Percentiles rank a stretch among this genome's conserved stretches.
Evolutionary conservation across 2,888 invertebrate genomes (phyloP).

Genomic region (Cepaea hortensis): DNA sequence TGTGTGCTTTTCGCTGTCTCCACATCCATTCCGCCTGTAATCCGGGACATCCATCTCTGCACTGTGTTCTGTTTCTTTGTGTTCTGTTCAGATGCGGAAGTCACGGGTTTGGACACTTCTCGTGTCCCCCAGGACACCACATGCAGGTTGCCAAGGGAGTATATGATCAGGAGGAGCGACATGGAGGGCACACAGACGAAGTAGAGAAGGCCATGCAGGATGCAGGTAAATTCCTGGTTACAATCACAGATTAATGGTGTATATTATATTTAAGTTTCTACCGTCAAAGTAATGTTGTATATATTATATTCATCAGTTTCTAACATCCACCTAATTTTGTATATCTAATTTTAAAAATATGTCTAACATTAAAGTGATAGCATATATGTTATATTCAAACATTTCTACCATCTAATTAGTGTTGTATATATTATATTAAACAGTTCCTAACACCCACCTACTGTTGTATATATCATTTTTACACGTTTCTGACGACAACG

Average conservation of each 20-base stretch:
- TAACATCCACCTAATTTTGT: too few species aligned
- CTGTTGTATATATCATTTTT: too few species aligned
- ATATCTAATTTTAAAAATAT: too few species aligned
- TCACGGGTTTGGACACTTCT: constrained; percentile 79
- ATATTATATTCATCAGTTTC: neutral
- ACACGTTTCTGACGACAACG: too few species aligned
- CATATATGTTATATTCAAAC: too few species aligned
- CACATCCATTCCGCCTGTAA: constrained; percentile 21
- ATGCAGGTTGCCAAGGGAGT: constrained; percentile 93
- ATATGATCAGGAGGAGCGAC: constrained; percentile 93
- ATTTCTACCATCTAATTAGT: too few species aligned
- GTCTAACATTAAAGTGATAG: too few species aligned
- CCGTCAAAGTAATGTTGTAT: neutral
- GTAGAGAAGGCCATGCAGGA: constrained; percentile 85
- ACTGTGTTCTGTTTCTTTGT: constrained; percentile 36
- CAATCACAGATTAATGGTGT: neutral
- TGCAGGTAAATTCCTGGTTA: constrained; percentile 79
- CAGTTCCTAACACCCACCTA: too few species aligned
- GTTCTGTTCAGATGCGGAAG: neutral
- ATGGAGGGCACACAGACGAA: constrained; percentile 87
- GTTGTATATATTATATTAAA: too few species aligned
- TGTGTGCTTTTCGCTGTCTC: neutral
- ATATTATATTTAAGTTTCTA: neutral
- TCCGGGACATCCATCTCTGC: constrained; percentile 38
- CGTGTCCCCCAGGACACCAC: constrained; percentile 96